phyloP scores from a whole-genome alignment of 2,888 invertebrate species.

The Papilio protenor region DNA sequence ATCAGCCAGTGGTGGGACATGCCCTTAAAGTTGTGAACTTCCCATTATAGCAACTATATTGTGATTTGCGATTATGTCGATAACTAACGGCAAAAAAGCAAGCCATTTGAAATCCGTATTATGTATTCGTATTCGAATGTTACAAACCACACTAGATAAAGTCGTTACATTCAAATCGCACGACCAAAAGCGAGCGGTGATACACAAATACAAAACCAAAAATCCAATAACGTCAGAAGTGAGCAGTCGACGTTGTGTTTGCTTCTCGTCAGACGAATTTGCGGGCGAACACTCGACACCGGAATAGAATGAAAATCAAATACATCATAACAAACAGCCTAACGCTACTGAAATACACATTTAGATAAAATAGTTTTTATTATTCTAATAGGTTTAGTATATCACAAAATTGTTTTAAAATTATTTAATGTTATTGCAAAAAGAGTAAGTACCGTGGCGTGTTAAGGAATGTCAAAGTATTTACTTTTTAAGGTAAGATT shows the following conservation, averaged over 20 bases:
- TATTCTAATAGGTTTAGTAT: neutral
- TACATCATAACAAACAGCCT: constrained; percentile 55
- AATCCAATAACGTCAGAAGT: constrained; percentile 65
- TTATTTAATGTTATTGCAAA: neutral
- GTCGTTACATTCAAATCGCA: constrained; percentile 29
- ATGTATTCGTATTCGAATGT: neutral
- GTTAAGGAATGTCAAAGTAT: neutral
- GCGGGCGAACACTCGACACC: constrained; percentile 65
- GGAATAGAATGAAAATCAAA: constrained; percentile 68
- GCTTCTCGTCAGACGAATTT: constrained; percentile 73
- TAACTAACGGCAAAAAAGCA: neutral
- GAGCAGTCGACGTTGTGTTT: constrained; percentile 65
- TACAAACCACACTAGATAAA: constrained; percentile 10
- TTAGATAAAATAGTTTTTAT: constrained; percentile 10
- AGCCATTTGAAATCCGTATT: neutral
- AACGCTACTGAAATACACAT: constrained; percentile 23
- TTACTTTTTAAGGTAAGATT: no score
- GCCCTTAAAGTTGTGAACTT: neutral
- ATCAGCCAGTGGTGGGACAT: no score
- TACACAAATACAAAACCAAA: constrained; percentile 60
- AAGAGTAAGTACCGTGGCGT: neutral
- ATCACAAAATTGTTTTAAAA: neutral
- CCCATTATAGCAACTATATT: neutral
- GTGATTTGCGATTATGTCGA: neutral
- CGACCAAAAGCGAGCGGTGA: constrained; percentile 36